Conservation (phyloP, 2,888 invertebrate genomes). For the Omphaloscelis lunosa region DNA sequence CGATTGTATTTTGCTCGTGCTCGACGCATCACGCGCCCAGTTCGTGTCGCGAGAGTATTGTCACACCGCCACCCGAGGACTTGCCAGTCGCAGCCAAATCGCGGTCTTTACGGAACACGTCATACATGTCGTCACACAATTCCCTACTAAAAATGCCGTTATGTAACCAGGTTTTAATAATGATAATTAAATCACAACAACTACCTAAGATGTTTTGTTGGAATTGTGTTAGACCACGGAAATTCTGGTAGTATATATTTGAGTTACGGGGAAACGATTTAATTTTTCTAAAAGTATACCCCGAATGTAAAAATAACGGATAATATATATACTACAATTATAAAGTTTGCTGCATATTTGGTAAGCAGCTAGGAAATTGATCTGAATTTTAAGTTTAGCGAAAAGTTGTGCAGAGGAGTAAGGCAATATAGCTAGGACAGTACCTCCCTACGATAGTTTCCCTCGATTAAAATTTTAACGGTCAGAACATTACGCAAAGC, state of each 20-base stretch:
- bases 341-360: neutral
- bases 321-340: too few species aligned
- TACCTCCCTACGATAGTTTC: neutral
- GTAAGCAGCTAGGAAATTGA: neutral
- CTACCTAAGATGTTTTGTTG: too few species aligned
- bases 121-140: neutral
- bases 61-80: neutral
- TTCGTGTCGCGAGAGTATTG: neutral
- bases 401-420: neutral
- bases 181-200: too few species aligned
- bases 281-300: too few species aligned
- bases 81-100: neutral
- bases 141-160: neutral
- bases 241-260: too few species aligned
- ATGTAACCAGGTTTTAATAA: neutral
- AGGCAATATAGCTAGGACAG: neutral
- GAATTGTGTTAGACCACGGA: too few species aligned
- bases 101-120: neutral
- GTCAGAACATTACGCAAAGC: constrained; percentile 24
- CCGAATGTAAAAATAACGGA: too few species aligned
- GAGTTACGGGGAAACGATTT: too few species aligned
- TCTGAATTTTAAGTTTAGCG: neutral
- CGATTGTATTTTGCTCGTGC: neutral
- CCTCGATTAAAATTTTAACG: neutral
- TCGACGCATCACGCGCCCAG: neutral